Percentiles rank a stretch among this genome's conserved stretches.
Conservation (phyloP, 2,113 vertebrate genomes). For the Tenebrosternarchus preto region DNA sequence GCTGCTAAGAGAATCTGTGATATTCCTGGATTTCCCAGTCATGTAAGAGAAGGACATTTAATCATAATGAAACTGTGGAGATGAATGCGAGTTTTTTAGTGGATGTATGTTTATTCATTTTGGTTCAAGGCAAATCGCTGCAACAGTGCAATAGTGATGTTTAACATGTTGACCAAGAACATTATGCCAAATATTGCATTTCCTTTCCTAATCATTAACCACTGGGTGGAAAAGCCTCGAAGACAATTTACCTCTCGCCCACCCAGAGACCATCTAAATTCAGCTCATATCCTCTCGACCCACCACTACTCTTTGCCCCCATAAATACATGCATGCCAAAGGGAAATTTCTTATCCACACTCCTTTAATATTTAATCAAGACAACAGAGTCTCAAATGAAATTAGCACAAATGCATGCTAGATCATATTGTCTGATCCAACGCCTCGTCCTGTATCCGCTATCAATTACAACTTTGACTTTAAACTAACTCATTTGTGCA, state of each 20-base stretch:
- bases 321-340: conserved; percentile 52
- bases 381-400: conserved; percentile 74
- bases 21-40: background rate
- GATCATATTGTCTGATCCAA: conserved; percentile 77
- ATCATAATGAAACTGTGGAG: background rate
- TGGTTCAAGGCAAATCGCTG: background rate
- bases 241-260: conserved; percentile 20
- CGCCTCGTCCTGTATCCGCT: conserved; percentile 68
- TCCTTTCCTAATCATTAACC: conserved; percentile 34
- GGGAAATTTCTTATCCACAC: conserved; percentile 57
- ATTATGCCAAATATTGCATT: conserved; percentile 9
- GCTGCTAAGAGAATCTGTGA: background rate
- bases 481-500: conserved; percentile 77
- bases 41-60: background rate
- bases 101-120: conserved; percentile 4
- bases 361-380: conserved; percentile 77
- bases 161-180: conserved; percentile 16
- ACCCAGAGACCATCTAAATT: conserved; percentile 51
- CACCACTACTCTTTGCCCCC: conserved; percentile 41
- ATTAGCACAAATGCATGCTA: conserved; percentile 70
- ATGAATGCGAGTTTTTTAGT: too few species aligned
- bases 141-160: background rate
- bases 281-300: conserved; percentile 33
- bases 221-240: background rate
- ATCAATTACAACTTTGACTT: conserved; percentile 83